These are phyloP conservation scores for Sardinella longiceps DNA, from an alignment of 2,797 vertebrate species.

Conservation along the genomic window DNA sequence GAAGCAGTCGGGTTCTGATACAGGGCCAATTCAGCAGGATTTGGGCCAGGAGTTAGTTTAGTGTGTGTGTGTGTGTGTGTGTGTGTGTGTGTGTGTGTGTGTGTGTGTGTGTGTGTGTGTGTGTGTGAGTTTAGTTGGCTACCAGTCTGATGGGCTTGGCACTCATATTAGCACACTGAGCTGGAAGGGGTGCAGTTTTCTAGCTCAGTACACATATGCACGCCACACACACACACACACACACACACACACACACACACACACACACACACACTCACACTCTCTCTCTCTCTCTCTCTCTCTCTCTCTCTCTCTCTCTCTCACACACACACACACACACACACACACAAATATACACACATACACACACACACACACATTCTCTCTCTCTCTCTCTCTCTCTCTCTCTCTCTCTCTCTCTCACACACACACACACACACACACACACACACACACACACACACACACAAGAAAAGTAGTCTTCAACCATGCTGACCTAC, in stretches of 20 bases:
- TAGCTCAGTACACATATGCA: neutral
- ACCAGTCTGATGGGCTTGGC: neutral
- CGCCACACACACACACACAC: too few species aligned
- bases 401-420: too few species aligned
- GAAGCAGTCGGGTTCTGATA: too few species aligned
- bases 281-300: too few species aligned
- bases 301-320: too few species aligned
- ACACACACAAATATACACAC: neutral
- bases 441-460: slow-evolving; percentile 10
- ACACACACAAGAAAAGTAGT: neutral
- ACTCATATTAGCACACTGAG: neutral
- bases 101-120: too few species aligned
- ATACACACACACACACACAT: neutral
- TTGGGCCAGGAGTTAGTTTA: too few species aligned
- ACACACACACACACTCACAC: neutral
- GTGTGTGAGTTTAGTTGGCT: too few species aligned
- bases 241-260: too few species aligned
- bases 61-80: too few species aligned
- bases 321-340: neutral
- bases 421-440: slow-evolving; percentile 11
- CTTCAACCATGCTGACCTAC: neutral
- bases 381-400: too few species aligned
- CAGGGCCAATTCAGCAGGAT: neutral
- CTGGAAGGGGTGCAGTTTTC: neutral
- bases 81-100: too few species aligned